Conservation (phyloP, 2,797 vertebrate species). For the Intellagama lesueurii region DNA sequence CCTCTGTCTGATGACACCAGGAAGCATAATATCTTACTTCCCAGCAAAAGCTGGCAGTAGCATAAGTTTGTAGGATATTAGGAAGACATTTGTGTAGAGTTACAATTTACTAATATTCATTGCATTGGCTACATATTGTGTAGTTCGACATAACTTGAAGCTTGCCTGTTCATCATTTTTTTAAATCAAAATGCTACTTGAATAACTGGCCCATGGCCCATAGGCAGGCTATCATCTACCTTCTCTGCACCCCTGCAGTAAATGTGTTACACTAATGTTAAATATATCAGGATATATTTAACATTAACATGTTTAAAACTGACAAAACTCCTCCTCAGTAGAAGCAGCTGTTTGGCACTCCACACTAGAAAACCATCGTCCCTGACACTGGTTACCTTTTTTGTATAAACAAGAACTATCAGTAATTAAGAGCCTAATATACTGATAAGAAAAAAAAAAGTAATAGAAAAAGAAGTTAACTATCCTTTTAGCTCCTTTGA, state of each 20-base stretch:
- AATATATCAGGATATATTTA: constrained; percentile 8
- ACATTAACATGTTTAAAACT: not conserved
- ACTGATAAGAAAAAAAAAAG: not conserved
- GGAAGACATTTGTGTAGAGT: not conserved
- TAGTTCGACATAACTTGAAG: not conserved
- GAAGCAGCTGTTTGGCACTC: not conserved
- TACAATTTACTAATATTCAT: not conserved
- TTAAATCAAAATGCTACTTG: not conserved
- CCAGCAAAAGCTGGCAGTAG: not conserved
- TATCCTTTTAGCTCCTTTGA: not conserved
- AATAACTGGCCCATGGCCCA: too few relatives aligned
- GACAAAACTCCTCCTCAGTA: not conserved
- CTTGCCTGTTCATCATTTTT: not conserved
- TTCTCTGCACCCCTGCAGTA: not conserved
- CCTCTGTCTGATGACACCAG: not conserved
- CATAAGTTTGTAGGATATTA: not conserved
- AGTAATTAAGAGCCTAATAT: not conserved
- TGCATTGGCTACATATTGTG: not conserved
- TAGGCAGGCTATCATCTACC: not conserved
- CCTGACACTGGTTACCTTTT: not conserved
- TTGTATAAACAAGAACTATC: not conserved
- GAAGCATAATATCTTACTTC: not conserved
- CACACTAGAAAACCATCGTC: not conserved
- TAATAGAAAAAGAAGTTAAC: not conserved
- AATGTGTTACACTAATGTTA: not conserved